These are phyloP conservation scores for Nasonovia ribisnigri DNA, from an alignment of 2,888 invertebrate species.

Conservation along the genomic window DNA sequence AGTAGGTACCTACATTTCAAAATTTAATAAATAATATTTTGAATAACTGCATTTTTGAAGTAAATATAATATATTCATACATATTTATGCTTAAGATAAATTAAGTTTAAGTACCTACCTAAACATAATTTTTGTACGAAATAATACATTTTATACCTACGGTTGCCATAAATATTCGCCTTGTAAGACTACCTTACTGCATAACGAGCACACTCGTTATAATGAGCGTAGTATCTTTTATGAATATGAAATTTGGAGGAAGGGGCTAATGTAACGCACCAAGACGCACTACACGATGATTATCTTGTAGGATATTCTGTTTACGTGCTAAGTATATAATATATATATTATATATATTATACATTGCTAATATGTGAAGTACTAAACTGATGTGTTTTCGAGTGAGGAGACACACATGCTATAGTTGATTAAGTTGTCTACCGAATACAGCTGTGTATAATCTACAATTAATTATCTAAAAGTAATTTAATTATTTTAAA, in stretches of 20 bases:
- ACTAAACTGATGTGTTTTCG: not conserved
- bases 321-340: not conserved
- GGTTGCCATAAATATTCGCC: not conserved
- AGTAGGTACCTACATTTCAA: too few relatives aligned
- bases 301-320: not conserved
- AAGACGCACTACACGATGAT: not conserved
- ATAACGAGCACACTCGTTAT: not conserved
- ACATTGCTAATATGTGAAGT: not conserved
- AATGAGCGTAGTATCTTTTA: slow-evolving; percentile 11
- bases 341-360: not conserved
- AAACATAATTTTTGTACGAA: not conserved
- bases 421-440: not conserved
- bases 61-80: not conserved
- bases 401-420: not conserved
- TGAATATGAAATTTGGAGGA: not conserved
- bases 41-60: too few relatives aligned
- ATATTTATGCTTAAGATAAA: not conserved
- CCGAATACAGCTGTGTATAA: not conserved
- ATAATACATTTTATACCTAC: not conserved
- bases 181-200: not conserved
- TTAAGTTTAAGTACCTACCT: not conserved
- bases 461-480: not conserved
- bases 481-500: not conserved
- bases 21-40: too few relatives aligned
- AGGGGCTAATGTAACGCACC: not conserved